Base-by-base conservation (phyloP, 2,888 invertebrate genomes). In the Cordilura impudica region DNA sequence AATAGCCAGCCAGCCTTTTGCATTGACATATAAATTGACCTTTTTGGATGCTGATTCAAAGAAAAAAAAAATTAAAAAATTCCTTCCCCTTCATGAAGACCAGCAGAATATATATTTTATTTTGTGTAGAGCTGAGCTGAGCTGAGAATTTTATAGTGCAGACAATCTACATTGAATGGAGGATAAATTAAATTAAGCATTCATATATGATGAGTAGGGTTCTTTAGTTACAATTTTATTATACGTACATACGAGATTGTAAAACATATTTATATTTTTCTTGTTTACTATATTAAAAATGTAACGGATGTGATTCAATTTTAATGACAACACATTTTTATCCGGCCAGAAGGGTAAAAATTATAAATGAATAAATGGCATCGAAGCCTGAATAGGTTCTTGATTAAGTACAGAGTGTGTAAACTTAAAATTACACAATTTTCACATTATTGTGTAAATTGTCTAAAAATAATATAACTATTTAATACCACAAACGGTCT, bases 281-380 rank as follows among this genome's bases (percentile, higher is more conserved):
- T 39, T n/a, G 29, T 16, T 18, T 8, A 31, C 10, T 31, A 23
- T 26, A 26, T 60, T 70, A 58, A 49, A 71, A 53, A 60, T 29
- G 43, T 72, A 78, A 67, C 71, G 77, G 77, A 78, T 72, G 77
- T 78, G 66, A 72, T 78, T 78, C 54, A 67, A 78, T 51, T 61
- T 72, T 66, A 63, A 75, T 56, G 54, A 29, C 66, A 73, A 49
- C 3, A 31, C 8, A 31, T 10, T 31, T 31, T 31, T n/a, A n/a
- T n/a, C n/a, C n/a, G n/a, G n/a, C n/a, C n/a, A n/a, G n/a, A n/a
- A n/a, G n/a, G n/a, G n/a, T n/a, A n/a, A n/a, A n/a, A n/a, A n/a
- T n/a, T n/a, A n/a, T n/a, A n/a, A n/a, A n/a, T n/a, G n/a, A n/a
- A n/a, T n/a, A n/a, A n/a, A n/a, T n/a, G n/a, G n/a, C n/a, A n/a